Conservation (phyloP, 1,140 invertebrate genomes). For the Cydia splendana region DNA sequence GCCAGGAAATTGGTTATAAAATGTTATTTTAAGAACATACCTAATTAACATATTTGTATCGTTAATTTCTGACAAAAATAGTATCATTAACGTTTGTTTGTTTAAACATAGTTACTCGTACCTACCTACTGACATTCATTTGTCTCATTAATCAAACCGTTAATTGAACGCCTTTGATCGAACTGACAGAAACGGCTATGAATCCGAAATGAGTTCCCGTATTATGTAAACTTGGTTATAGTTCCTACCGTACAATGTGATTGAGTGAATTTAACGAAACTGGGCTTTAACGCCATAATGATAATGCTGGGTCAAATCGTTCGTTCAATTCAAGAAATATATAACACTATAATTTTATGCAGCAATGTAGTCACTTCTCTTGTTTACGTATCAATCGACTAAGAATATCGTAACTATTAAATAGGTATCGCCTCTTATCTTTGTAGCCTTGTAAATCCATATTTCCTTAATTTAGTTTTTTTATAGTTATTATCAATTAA, state of each 20-base stretch:
- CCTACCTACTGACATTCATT: neutral
- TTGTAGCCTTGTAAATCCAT: neutral
- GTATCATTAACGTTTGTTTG: neutral
- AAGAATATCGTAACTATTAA: neutral
- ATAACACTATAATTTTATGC: neutral
- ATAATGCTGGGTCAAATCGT: neutral
- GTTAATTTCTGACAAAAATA: conserved; percentile 13
- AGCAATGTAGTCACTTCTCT: neutral
- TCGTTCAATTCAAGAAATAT: neutral
- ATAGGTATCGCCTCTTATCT: neutral
- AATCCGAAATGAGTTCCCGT: conserved; percentile 25
- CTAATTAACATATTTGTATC: conserved; percentile 16
- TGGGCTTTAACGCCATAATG: neutral
- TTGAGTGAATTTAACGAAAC: too few relatives aligned
- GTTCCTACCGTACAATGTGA: neutral
- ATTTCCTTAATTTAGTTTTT: neutral
- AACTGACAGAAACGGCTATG: conserved; percentile 10
- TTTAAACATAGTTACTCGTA: neutral
- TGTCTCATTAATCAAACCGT: neutral
- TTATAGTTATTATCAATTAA: neutral
- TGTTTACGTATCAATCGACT: neutral
- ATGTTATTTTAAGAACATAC: neutral
- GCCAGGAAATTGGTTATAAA: neutral
- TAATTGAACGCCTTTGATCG: neutral
- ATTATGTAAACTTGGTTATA: neutral